Percentiles rank a stretch among this genome's conserved stretches.
Conservation (phyloP, 2,113 vertebrate species). For the Austrofundulus limnaeus region DNA sequence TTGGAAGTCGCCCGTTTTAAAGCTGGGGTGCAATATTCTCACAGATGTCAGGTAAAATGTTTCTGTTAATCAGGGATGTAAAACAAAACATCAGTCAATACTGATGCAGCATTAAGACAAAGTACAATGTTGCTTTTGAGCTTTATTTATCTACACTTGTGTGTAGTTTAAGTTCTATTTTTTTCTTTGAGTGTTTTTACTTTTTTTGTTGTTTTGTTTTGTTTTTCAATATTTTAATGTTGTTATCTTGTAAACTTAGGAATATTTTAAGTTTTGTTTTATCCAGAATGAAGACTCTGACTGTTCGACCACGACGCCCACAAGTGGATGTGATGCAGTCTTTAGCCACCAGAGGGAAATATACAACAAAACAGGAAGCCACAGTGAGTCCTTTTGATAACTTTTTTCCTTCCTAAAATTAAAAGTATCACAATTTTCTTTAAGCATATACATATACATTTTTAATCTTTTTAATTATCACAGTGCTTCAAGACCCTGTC, state of each 20-base stretch:
- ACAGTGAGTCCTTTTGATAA: conserved; percentile 32
- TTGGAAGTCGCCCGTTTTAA: conserved; percentile 94
- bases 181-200: too few species aligned
- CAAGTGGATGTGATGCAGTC: conserved; percentile 49
- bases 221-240: conserved; percentile 52
- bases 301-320: conserved; percentile 63
- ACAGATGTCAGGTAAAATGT: conserved; percentile 85
- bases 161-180: background rate
- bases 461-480: background rate
- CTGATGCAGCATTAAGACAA: background rate
- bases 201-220: too few species aligned
- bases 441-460: too few species aligned
- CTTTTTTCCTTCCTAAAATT: background rate
- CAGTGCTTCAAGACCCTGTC: conserved; percentile 42
- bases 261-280: conserved; percentile 74
- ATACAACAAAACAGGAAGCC: conserved; percentile 37
- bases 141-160: background rate
- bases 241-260: conserved; percentile 64
- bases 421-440: background rate
- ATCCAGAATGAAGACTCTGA: conserved; percentile 74
- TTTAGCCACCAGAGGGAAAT: conserved; percentile 66
- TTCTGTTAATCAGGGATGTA: background rate
- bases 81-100: background rate
- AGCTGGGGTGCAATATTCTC: conserved; percentile 84
- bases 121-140: background rate